Base-by-base conservation (phyloP, 2,888 invertebrate species). In the Eupsilia transversa region DNA sequence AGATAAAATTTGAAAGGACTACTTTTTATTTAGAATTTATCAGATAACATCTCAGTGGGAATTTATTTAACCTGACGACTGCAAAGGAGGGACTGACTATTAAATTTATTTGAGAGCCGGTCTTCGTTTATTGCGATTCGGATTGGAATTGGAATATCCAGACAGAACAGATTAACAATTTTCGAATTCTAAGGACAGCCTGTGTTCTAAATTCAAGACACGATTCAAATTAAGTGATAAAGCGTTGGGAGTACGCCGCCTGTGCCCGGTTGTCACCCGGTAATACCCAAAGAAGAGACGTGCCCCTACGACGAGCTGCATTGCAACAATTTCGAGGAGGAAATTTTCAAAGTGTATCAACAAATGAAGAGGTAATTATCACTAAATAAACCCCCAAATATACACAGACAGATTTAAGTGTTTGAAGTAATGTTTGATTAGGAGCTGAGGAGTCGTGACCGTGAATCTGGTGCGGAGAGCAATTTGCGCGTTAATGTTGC, bases 171-270 rank as follows among this genome's bases (percentile, higher is more conserved):
- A 91, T 91, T 88, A 90, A 89, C 90, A 89, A 91, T 90, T 90
- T 89, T 88, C 86, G 83, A 89, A 90, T 90, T 90, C 87, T 84
- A 87, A 89, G 87, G 86, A 87, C 88, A 87, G 86, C 77, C 84
- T 86, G 87, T 88, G 88, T 90, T 93, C 89, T 83, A 89, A 91
- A 95, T 95, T 94, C 94, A 86, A 90, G 89, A 91, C 95, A 94
- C 94, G 95, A 94, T 94, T 95, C 94, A 94, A 94, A 95, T 95
- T 94, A 94, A 94, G 94, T 94, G 95, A 94, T 94, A 94, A 95
- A 94, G 93, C 94, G 94, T 91, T 92, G 89, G 87, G 89, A 90
- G 89, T 88, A 89, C 87, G 89, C 91, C 90, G 92, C 91, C 90
- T 91, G 90, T 80, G 89, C 90, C 87, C 91, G 90, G 89, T 91